These are phyloP conservation scores for Ahaetulla prasina DNA, from an alignment of 2,113 vertebrate genomes.

Conservation along the genomic window DNA sequence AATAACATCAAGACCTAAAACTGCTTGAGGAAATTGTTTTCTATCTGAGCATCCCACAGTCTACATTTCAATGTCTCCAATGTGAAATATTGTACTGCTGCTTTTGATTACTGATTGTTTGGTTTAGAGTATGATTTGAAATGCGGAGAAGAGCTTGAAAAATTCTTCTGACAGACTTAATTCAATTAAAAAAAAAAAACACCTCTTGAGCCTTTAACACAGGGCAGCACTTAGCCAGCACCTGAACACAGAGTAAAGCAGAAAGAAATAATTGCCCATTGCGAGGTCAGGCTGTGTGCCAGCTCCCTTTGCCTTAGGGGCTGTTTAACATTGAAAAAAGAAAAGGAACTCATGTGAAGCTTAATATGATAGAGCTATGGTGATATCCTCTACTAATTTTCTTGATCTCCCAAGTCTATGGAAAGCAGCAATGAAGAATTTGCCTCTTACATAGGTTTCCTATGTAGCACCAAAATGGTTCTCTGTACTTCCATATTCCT, in stretches of 20 bases:
- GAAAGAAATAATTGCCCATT: background rate
- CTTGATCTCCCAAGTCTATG: background rate
- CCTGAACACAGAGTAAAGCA: background rate
- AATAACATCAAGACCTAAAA: background rate
- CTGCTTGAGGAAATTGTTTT: background rate
- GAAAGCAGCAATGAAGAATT: background rate
- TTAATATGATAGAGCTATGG: background rate
- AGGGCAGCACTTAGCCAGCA: background rate
- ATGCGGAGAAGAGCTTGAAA: background rate
- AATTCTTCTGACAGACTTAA: background rate
- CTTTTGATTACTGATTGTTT: background rate
- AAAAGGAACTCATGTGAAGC: background rate
- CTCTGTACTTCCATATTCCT: background rate
- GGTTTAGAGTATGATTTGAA: background rate
- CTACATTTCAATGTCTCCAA: background rate
- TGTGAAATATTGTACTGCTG: background rate
- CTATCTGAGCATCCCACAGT: background rate
- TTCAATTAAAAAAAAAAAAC: background rate
- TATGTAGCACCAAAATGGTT: background rate
- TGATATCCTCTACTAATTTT: background rate
- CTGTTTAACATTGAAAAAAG: background rate
- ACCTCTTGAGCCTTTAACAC: background rate
- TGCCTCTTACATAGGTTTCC: background rate
- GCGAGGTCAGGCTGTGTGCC: background rate
- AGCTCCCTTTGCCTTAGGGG: background rate